phyloP scores from a whole-genome alignment of 2,888 invertebrate genomes.

The Anthophora plumipes region DNA sequence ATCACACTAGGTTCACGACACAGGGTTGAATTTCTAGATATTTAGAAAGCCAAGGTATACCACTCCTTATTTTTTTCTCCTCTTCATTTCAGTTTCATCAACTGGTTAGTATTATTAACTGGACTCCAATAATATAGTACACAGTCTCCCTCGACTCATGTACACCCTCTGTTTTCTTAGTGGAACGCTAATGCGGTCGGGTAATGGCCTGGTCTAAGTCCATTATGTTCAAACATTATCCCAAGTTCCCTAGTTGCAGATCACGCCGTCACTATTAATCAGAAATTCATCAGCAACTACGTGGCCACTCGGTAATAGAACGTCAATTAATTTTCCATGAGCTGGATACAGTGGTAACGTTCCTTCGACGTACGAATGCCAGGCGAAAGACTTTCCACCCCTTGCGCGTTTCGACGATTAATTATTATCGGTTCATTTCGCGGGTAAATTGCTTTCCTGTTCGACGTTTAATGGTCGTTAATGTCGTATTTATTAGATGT shows the following conservation, averaged over 20 bases:
- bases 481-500: too few relatives aligned
- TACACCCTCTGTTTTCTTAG: constrained; percentile 32
- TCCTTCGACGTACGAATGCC: neutral
- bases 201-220: constrained; percentile 49
- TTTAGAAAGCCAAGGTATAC: too few relatives aligned
- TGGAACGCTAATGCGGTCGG: constrained; percentile 38
- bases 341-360: neutral
- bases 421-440: neutral
- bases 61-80: too few relatives aligned
- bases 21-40: too few relatives aligned
- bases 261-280: constrained; percentile 43
- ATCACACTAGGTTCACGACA: too few relatives aligned
- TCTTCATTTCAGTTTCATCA: neutral
- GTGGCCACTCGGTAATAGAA: constrained; percentile 15
- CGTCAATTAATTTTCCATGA: constrained; percentile 39
- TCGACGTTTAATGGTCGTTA: too few relatives aligned
- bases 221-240: constrained; percentile 62
- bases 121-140: constrained; percentile 1
- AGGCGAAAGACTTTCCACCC: neutral
- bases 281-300: constrained; percentile 45
- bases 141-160: neutral
- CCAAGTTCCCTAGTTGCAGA: constrained; percentile 25
- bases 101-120: neutral
- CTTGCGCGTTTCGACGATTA: neutral
- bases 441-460: neutral